phyloP scores from a whole-genome alignment of 2,797 vertebrate genomes.

The Tapirus indicus region DNA sequence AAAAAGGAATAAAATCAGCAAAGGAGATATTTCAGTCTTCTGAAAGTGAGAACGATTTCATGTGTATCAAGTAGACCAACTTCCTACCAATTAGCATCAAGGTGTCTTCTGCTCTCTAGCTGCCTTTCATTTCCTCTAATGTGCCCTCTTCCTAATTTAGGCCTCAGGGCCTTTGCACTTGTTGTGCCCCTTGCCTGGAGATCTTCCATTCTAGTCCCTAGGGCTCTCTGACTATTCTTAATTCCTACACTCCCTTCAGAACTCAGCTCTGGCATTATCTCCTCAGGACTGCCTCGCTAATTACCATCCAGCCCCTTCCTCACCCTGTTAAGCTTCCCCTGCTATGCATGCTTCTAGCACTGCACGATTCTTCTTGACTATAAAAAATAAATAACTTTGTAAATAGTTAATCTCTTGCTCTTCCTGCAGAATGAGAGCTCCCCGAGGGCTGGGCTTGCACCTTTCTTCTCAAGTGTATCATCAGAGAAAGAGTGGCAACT shows the following conservation, averaged over 20 bases:
- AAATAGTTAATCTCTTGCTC: neutral
- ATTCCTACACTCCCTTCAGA: neutral
- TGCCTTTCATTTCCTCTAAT: neutral
- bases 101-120: neutral
- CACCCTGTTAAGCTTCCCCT: neutral
- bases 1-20: neutral
- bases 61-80: neutral
- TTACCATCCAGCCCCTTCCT: neutral
- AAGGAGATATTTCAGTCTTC: conserved; percentile 32
- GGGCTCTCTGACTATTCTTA: neutral
- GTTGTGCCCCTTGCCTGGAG: neutral
- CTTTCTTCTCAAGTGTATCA: neutral
- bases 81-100: neutral
- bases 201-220: neutral
- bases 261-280: neutral
- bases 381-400: neutral
- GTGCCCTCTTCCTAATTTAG: neutral
- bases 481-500: neutral
- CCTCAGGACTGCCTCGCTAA: neutral
- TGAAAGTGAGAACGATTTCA: neutral
- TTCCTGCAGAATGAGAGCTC: neutral
- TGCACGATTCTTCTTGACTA: neutral
- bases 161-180: neutral
- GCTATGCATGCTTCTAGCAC: neutral
- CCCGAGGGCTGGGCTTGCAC: neutral